These are phyloP conservation scores for Popillia japonica DNA, from an alignment of 1,140 invertebrate species.

Conservation along the genomic window DNA sequence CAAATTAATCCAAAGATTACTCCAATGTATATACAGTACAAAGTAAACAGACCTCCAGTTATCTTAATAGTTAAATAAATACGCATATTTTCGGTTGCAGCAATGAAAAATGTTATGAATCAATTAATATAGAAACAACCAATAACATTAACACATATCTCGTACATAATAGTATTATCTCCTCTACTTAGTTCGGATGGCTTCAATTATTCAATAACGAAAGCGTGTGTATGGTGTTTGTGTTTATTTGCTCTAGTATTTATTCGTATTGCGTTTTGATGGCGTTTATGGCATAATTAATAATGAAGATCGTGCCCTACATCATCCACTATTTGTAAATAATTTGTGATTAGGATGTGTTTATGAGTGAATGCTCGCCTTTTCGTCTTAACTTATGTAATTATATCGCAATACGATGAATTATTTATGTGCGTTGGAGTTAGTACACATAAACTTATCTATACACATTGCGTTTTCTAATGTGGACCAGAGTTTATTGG, in stretches of 20 bases:
- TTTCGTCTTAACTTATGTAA: slow-evolving; percentile 18
- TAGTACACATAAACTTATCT: neutral
- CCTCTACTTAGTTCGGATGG: neutral
- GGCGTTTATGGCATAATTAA: slow-evolving; percentile 32
- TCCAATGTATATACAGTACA: no score
- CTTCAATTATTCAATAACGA: neutral
- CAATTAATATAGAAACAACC: neutral
- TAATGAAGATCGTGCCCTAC: slow-evolving; percentile 30
- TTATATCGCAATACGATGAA: slow-evolving; percentile 21
- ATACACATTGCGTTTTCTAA: neutral
- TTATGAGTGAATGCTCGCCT: neutral
- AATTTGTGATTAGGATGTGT: slow-evolving; percentile 21
- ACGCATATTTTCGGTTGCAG: neutral
- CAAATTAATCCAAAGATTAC: no score
- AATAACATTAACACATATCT: neutral
- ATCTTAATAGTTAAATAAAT: no score
- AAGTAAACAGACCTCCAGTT: no score
- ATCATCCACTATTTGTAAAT: slow-evolving; percentile 29
- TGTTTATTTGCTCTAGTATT: slow-evolving; percentile 19
- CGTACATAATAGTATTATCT: neutral
- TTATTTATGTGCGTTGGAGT: neutral
- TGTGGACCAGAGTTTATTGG: no score
- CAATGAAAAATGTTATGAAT: neutral
- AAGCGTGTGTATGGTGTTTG: neutral
- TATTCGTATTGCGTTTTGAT: slow-evolving; percentile 26